These are phyloP conservation scores for Pantherophis vulpinus DNA, from an alignment of 2,797 vertebrate genomes.

Conservation along the genomic window DNA sequence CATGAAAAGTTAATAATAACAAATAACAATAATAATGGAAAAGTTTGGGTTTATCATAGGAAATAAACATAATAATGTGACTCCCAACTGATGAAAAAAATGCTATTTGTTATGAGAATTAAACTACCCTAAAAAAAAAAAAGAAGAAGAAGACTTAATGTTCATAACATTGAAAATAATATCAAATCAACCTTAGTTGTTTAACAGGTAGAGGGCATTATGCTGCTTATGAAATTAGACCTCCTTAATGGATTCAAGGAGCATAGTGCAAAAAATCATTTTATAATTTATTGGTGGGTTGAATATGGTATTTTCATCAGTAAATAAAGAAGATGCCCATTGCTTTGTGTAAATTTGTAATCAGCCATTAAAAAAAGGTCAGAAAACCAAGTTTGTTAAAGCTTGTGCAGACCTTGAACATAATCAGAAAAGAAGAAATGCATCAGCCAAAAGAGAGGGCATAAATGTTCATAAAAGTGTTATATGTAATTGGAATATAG, in stretches of 20 bases:
- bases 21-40: background rate
- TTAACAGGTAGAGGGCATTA: background rate
- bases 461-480: background rate
- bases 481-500: background rate
- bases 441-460: background rate
- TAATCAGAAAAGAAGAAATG: background rate
- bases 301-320: background rate
- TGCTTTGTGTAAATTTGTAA: background rate
- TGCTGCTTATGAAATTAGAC: background rate
- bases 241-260: background rate
- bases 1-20: background rate
- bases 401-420: background rate
- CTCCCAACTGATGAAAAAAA: background rate
- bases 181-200: background rate
- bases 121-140: background rate
- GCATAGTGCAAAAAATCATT: background rate
- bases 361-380: background rate
- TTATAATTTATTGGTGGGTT: background rate
- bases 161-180: background rate
- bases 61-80: background rate
- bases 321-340: background rate
- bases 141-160: background rate
- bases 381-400: background rate
- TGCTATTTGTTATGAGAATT: background rate
- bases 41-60: background rate